These are phyloP conservation scores for Laticauda colubrina DNA, from an alignment of 2,113 vertebrate genomes.

Conservation along the genomic window DNA sequence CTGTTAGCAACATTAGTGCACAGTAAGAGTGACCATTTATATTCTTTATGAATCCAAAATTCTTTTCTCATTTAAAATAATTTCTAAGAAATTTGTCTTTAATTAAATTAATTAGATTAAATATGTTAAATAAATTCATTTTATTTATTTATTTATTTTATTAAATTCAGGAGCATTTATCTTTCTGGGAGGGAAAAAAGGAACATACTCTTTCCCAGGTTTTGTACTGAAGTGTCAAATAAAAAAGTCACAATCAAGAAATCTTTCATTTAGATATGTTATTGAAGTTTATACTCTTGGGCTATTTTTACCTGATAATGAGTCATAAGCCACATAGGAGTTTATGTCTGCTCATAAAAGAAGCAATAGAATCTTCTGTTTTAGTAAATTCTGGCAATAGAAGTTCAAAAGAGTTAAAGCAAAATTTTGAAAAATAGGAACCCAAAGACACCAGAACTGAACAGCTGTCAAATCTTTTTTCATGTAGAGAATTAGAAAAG, in stretches of 20 bases:
- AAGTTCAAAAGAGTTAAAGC: slow-evolving; percentile 36
- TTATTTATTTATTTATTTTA: no score
- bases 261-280: not conserved
- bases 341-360: slow-evolving; percentile 35
- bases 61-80: not conserved
- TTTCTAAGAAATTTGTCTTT: not conserved
- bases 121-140: not conserved
- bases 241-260: not conserved
- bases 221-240: not conserved
- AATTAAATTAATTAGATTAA: not conserved
- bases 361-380: slow-evolving; percentile 9
- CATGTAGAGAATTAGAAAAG: slow-evolving; percentile 28
- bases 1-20: not conserved
- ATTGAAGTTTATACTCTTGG: not conserved
- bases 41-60: not conserved
- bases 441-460: slow-evolving; percentile 25
- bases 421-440: slow-evolving; percentile 1
- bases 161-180: not conserved
- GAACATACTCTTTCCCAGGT: not conserved
- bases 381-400: slow-evolving; percentile 26
- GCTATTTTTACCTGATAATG: not conserved
- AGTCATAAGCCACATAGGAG: slow-evolving; percentile 27
- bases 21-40: not conserved
- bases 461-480: slow-evolving; percentile 32
- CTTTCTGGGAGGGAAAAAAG: not conserved